A percentile compares a stretch with the other conserved stretches of the same genome.
These are phyloP conservation scores for Cecidostiba fungosa DNA, from an alignment of 2,888 invertebrate genomes.

Conservation along the genomic window DNA sequence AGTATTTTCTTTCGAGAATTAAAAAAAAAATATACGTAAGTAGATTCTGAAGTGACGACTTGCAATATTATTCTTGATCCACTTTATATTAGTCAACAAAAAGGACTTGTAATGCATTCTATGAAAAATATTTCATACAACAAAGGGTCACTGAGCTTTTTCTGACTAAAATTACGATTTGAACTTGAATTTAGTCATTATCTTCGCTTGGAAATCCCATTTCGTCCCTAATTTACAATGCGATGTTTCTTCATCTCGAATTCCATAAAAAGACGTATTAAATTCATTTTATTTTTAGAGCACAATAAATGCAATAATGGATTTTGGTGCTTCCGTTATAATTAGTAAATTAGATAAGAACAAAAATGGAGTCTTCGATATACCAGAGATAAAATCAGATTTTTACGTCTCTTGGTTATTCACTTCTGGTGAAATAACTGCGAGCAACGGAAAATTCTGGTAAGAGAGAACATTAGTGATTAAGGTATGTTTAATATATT, in stretches of 20 bases:
- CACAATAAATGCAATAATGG: conserved; percentile 39
- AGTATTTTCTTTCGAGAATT: no score
- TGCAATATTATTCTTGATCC: no score
- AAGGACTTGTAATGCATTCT: no score
- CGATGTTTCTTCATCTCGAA: background rate
- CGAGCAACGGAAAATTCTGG: conserved; percentile 64
- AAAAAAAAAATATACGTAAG: no score
- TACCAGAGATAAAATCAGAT: conserved; percentile 63
- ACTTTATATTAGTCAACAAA: no score
- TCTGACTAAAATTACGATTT: no score
- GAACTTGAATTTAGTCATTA: no score
- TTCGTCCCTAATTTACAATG: no score
- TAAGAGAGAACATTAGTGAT: conserved; percentile 23
- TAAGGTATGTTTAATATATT: background rate
- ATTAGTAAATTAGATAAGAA: conserved; percentile 5
- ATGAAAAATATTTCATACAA: no score
- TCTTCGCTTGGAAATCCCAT: no score
- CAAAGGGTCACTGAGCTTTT: no score
- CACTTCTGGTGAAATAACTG: conserved; percentile 60
- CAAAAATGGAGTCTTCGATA: conserved; percentile 27
- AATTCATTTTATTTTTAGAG: conserved; percentile 11
- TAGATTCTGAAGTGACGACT: no score
- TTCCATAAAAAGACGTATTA: background rate
- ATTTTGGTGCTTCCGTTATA: conserved; percentile 10
- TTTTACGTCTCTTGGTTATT: conserved; percentile 34